Percentiles rank a stretch among this genome's conserved stretches.
Conservation (phyloP, 2,797 vertebrate species). For the Aselliscus stoliczkanus region DNA sequence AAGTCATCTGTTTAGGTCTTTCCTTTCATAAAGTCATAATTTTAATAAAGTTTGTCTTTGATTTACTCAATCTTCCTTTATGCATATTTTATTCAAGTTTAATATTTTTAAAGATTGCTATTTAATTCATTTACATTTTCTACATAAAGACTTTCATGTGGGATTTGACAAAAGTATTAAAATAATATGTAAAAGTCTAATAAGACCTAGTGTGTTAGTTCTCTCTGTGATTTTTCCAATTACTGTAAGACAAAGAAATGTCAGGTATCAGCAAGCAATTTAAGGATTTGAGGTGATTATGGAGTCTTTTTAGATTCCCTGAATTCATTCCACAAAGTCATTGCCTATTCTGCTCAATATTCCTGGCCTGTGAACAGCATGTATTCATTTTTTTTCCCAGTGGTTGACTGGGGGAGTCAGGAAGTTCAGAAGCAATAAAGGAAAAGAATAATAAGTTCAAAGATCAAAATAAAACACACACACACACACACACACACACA, state of each 20-base stretch:
- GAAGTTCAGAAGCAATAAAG: not conserved
- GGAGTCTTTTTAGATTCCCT: not conserved
- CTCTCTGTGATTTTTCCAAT: constrained; percentile 37
- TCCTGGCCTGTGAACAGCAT: not conserved
- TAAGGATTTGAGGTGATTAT: constrained; percentile 33
- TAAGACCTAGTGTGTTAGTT: not conserved
- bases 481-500: not conserved
- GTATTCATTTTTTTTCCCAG: not conserved
- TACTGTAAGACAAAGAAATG: constrained; percentile 52
- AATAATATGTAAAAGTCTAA: constrained; percentile 41
- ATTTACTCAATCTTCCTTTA: not conserved
- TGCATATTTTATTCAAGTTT: not conserved
- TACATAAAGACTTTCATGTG: not conserved
- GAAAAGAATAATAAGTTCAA: not conserved
- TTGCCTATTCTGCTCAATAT: not conserved
- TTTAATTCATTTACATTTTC: constrained; percentile 33
- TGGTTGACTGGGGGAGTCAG: not conserved
- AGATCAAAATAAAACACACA: not conserved
- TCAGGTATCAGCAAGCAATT: constrained; percentile 46
- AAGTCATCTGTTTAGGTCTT: not conserved
- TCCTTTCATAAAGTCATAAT: constrained; percentile 16
- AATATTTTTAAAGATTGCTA: not conserved
- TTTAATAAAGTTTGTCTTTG: constrained; percentile 27
- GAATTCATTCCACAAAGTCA: not conserved
- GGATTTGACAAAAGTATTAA: constrained; percentile 22